Evolutionary conservation across 2,797 vertebrate genomes (phyloP), one percentile per base, ranked within the genome.

Genomic region (Rhyacichthys aspro): DNA sequence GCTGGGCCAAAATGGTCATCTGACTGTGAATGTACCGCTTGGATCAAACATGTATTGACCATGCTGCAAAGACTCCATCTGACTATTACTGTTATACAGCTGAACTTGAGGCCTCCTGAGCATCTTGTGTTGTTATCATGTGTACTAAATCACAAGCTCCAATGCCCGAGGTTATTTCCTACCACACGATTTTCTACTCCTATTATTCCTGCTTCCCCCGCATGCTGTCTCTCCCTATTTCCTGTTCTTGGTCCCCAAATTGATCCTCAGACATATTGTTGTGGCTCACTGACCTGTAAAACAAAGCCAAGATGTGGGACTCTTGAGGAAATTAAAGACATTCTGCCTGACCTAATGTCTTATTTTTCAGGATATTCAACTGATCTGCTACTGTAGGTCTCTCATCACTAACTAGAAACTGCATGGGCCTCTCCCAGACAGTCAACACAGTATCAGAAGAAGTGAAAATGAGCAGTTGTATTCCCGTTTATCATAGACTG

Each of bases 251-350:
- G 15, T 43, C 71, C 84, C 90, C 81, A 90, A 89, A 92, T 91
- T 84, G 86, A 84, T 88, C 82, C 82, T 88, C 79, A 81, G 78
- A 86, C 82, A 53, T 84, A 93, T 92, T 93, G 88, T 93, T 85
- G 88, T 76, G 74, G 82, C 64, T 80, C 87, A 72, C 73, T 93
- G 91, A 93, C 87, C 93, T 82, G 36, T 92, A 89, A 93, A 92
- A 71, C 75, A 63, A 48, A 80, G 89, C 86, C 80, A 91, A 88
- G 87, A 76, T 81, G 88, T 84, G 79, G 63, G 43, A 59, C 59
- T 90, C 57, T 70, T 43, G 15, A 61, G 59, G 62, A 75, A 63
- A 73, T 69, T 43, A 59, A 74, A 78, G 59, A 39, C 23, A 54
- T 55, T 3, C 8, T 4, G 23, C 33, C 46, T 55, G 33, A 64